These are phyloP conservation scores for Oscarella lobularis DNA, from an alignment of 37 sponge, comb jelly and placozoan species.

Conservation along the genomic window DNA sequence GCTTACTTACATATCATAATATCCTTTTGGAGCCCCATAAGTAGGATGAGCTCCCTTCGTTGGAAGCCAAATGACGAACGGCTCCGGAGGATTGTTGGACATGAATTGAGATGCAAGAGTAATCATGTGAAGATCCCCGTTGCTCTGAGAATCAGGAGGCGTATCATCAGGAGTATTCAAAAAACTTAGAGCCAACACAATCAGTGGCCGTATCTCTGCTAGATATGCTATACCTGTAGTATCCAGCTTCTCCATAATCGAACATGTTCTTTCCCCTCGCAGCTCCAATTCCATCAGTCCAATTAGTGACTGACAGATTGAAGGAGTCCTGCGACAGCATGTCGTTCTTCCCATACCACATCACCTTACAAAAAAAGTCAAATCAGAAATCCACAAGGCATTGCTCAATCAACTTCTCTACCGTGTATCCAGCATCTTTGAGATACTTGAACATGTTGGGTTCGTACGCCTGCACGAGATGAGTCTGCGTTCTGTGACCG, in stretches of 20 bases:
- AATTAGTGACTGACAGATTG: neutral
- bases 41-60: conserved; percentile 1
- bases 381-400: no score
- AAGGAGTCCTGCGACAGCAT: neutral
- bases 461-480: conserved; percentile 7
- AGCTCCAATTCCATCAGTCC: neutral
- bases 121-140: neutral
- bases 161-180: neutral
- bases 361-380: no score
- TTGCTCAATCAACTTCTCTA: no score
- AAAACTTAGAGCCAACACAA: no score
- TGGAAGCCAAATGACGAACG: conserved; percentile 1
- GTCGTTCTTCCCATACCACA: conserved; percentile 10
- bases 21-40: conserved; percentile 3
- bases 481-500: conserved; percentile 2
- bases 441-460: neutral
- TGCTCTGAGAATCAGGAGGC: neutral
- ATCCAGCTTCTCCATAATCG: conserved; percentile 4
- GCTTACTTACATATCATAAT: no score
- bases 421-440: neutral
- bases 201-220: no score
- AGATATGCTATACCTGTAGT: no score
- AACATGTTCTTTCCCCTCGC: neutral
- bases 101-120: neutral
- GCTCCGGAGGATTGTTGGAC: neutral